Percentiles rank a stretch among this genome's conserved stretches.
Evolutionary conservation across 1,140 invertebrate genomes (phyloP).

Genomic region (Drosophila jambulina): DNA sequence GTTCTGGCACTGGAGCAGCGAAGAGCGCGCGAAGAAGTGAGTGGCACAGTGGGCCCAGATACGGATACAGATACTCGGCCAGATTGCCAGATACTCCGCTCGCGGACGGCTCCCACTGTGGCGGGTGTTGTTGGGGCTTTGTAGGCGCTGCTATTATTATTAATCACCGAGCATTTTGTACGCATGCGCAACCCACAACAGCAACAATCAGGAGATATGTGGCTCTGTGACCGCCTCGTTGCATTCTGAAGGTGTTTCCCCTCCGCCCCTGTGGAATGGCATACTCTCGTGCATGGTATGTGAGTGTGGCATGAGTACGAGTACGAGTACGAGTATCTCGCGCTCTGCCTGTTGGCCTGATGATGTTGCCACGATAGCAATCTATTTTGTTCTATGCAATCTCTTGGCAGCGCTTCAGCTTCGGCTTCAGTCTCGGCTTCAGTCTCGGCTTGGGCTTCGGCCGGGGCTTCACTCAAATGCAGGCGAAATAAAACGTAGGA

Average conservation of each 20-base stretch:
- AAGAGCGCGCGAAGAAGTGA: conserved; percentile 30
- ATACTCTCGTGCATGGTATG: conserved; percentile 7
- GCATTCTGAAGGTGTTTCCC: conserved; percentile 80
- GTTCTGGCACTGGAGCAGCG: conserved; percentile 65
- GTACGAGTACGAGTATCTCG: conserved; percentile 36
- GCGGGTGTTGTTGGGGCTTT: conserved; percentile 36
- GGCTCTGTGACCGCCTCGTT: conserved; percentile 75
- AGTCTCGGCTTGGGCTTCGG: neutral
- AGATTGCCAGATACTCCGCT: conserved; percentile 26
- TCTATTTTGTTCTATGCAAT: conserved; percentile 84
- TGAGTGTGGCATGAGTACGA: conserved; percentile 40
- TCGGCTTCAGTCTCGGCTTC: conserved; percentile 16
- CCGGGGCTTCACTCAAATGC: conserved; percentile 36
- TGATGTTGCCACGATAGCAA: conserved; percentile 84
- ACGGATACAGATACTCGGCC: conserved; percentile 12
- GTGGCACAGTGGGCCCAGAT: conserved; percentile 16
- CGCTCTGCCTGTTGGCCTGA: conserved; percentile 66
- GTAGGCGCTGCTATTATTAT: conserved; percentile 82
- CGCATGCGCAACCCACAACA: conserved; percentile 75
- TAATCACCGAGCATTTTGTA: conserved; percentile 84
- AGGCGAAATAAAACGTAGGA: conserved; percentile 42
- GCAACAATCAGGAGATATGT: conserved; percentile 62
- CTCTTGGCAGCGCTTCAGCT: conserved; percentile 40
- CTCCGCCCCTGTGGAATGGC: conserved; percentile 16
- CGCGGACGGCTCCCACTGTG: conserved; percentile 50